Base-by-base conservation (phyloP, 2,888 invertebrate genomes). In the Sarcophaga subvicina region DNA sequence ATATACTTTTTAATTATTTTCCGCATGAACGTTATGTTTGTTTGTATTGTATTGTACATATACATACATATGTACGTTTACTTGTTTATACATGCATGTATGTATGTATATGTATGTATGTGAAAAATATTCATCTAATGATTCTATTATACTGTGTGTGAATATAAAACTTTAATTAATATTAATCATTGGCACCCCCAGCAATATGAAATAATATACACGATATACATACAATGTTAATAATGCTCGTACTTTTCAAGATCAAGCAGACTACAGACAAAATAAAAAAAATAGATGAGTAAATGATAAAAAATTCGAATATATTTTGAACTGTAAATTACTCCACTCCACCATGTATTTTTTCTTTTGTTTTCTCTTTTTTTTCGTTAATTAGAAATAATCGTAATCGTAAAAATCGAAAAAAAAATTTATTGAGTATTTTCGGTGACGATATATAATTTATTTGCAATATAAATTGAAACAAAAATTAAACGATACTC, bases 91-190 rank as follows among this genome's bases (percentile, higher is more conserved):
- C 54, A 17, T 54, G 17, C 49, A 49, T 63, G 22, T 6, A 22
- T 22, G n/a, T 49, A 75, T 17, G 11, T n/a, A 60, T 49, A 49
- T 47, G 11, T 25, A 66, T 54, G 10, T 62, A 60, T 20, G 17
- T 27, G 22, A 25, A 14, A 8, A n/a, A 59, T 47, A 37, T 70
- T 22, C 47, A 71, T 49, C 5, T 60, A 17, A 62, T 76, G 27
- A 49, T 49, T 54, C 20, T 69, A 59, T 37, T 49, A 59, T 72
- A 75, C 47, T 72, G 85, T 86, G 80, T 80, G 79, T 80, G 80
- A 76, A 66, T 62, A 81, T 76, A 80, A 67, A 81, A 79, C 27
- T 81, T 80, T 81, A 87, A 87, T 87, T 87, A 84, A 87, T 87
- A 81, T 79, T 87, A 84, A 87, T 87, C 80, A 79, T 76, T 62